These are phyloP conservation scores for Notodonta dromedarius DNA, from an alignment of 2,888 invertebrate genomes.

Conservation along the genomic window DNA sequence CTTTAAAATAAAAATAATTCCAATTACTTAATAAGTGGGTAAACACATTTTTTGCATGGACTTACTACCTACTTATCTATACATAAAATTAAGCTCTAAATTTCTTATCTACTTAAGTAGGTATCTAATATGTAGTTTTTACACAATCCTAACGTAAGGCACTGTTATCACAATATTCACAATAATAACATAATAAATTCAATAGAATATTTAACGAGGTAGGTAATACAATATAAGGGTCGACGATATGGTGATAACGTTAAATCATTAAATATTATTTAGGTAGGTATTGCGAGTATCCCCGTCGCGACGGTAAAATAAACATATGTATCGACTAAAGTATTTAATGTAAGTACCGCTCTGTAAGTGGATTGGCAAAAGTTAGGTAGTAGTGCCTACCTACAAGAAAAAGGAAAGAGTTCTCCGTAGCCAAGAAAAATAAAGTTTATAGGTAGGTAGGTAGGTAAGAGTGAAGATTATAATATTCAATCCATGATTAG, in stretches of 20 bases:
- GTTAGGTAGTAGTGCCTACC: too few relatives aligned
- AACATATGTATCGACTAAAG: neutral
- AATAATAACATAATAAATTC: constrained; percentile 17
- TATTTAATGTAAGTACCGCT: constrained; percentile 1
- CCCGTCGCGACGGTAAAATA: constrained; percentile 27
- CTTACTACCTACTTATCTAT: too few relatives aligned
- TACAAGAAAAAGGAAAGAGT: too few relatives aligned
- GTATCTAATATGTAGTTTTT: constrained; percentile 8
- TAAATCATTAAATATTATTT: constrained; percentile 15
- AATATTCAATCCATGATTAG: too few relatives aligned
- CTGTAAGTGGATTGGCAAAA: neutral
- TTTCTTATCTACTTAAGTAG: too few relatives aligned
- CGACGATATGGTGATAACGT: constrained; percentile 6
- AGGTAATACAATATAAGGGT: constrained; percentile 23
- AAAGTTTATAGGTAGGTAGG: too few relatives aligned
- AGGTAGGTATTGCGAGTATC: constrained; percentile 36
- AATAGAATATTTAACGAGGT: constrained; percentile 38
- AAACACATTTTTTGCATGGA: constrained; percentile 2
- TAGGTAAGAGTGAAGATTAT: too few relatives aligned
- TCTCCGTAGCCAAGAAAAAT: too few relatives aligned
- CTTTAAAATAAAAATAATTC: constrained; percentile 5
- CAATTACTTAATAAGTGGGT: constrained; percentile 2
- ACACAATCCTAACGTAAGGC: constrained; percentile 52
- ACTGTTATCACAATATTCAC: constrained; percentile 67
- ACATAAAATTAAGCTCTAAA: too few relatives aligned